These are phyloP conservation scores for Cryptocheilus praepositus DNA, from an alignment of 2,888 invertebrate genomes.

Conservation along the genomic window DNA sequence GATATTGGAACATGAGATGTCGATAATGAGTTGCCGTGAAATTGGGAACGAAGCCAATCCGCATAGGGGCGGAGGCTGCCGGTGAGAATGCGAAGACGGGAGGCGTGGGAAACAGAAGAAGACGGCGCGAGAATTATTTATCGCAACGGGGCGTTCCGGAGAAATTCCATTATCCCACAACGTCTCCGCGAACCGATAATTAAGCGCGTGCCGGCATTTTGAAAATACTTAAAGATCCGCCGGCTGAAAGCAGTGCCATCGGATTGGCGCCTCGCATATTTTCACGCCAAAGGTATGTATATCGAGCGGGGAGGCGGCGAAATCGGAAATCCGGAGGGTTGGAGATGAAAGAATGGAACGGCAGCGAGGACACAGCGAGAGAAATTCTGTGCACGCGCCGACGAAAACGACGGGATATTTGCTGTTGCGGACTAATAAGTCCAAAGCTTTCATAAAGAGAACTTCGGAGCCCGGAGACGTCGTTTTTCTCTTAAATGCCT, in stretches of 20 bases:
- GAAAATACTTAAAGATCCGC: too few species aligned
- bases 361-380: constrained; percentile 22
- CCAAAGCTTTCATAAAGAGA: constrained; percentile 48
- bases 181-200: constrained; percentile 32
- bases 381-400: constrained; percentile 37
- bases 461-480: constrained; percentile 3
- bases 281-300: constrained; percentile 1
- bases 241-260: not conserved
- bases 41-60: too few species aligned
- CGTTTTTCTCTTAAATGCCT: constrained; percentile 47
- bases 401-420: constrained; percentile 43
- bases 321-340: constrained; percentile 6
- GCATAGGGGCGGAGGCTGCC: too few species aligned
- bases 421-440: constrained; percentile 48
- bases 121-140: too few species aligned
- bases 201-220: constrained; percentile 1
- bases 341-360: not conserved
- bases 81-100: too few species aligned
- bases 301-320: constrained; percentile 1
- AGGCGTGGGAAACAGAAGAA: too few species aligned
- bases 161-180: constrained; percentile 31
- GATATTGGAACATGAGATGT: too few species aligned
- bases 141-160: not conserved
- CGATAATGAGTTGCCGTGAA: too few species aligned
- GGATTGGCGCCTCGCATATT: constrained; percentile 2